A percentile compares a stretch with the other conserved stretches of the same genome.
Evolutionary conservation across 2,113 vertebrate genomes (phyloP).

Genomic region (Acanthisitta chloris): DNA sequence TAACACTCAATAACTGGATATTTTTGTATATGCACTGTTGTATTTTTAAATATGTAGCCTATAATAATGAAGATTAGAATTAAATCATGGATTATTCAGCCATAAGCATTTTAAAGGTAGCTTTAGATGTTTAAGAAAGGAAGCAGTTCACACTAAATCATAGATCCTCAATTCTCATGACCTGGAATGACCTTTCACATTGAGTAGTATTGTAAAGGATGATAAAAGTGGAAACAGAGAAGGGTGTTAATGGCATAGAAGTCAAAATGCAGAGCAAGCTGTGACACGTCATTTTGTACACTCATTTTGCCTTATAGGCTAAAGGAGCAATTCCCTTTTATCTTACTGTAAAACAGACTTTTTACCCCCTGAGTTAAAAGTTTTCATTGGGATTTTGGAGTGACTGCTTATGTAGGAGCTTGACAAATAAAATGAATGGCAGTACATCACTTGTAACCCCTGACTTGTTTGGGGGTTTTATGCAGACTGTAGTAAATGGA

Average conservation of each 20-base stretch:
- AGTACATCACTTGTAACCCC: background rate
- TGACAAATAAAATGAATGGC: constrained; percentile 10
- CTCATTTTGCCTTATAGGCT: background rate
- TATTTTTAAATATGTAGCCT: background rate
- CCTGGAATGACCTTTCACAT: background rate
- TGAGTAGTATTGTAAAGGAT: background rate
- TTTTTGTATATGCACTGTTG: background rate
- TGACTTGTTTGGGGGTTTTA: background rate
- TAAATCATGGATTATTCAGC: background rate
- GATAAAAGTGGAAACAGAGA: background rate
- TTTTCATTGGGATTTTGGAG: background rate
- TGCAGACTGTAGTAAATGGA: background rate
- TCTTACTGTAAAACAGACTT: constrained; percentile 27
- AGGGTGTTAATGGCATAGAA: background rate
- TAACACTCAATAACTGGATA: background rate
- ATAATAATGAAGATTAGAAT: background rate
- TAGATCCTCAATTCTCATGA: background rate
- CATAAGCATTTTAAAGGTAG: background rate
- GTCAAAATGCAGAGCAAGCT: background rate
- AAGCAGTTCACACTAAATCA: background rate
- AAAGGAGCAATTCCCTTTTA: background rate
- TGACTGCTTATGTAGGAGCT: background rate
- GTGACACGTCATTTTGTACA: background rate
- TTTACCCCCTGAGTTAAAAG: background rate
- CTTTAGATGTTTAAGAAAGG: background rate